Base-by-base conservation (phyloP, 2,113 vertebrate genomes). In the Dinomys branickii region DNA sequence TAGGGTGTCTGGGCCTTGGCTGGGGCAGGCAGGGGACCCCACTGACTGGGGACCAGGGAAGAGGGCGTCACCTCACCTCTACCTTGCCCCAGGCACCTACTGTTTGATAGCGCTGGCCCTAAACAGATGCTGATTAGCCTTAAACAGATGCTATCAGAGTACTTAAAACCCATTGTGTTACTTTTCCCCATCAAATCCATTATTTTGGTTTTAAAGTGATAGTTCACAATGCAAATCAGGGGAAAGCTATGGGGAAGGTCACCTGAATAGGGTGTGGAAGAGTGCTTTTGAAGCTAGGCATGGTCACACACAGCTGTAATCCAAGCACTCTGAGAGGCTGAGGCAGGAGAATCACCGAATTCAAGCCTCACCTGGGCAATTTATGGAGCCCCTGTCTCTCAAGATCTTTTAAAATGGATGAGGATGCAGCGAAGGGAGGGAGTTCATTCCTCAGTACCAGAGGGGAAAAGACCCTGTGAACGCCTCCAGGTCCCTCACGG, bases 131-230 rank as follows among this genome's bases (percentile, higher is more conserved):
- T 41, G 7, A n/a, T n/a, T n/a, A n/a, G 82, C 17, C 67, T 67
- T 0, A 59, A n/a, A 77, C 87, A 73, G 35, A 54, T 73, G 77
- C 14, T 41, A 5, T 0, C 24, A 20, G 56, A 85, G 33, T 56
- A 50, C 61, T 89, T 65, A 54, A 52, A 87, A 59, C 26, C 24
- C 4, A 22, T 19, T 33, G 77, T 50, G 54, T 26, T 81, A 50
- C 75, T 92, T 44, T 88, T 33, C 24, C 50, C 52, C 47, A 85
- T 81, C 81, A 71, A 81, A 65, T 59, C 52, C 52, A 14, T 91
- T 82, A 35, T 75, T 84, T n/a, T 38, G 20, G n/a, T 28, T 20
- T 58, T 58, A 20, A 13, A 61, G 75, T 75, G 80, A 10, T 65
- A 38, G 63, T 35, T 63, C 7, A 58, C 75, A n/a, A 44, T 30